Base-by-base conservation (phyloP, 2,797 vertebrate species). In the Setipinna tenuifilis region DNA sequence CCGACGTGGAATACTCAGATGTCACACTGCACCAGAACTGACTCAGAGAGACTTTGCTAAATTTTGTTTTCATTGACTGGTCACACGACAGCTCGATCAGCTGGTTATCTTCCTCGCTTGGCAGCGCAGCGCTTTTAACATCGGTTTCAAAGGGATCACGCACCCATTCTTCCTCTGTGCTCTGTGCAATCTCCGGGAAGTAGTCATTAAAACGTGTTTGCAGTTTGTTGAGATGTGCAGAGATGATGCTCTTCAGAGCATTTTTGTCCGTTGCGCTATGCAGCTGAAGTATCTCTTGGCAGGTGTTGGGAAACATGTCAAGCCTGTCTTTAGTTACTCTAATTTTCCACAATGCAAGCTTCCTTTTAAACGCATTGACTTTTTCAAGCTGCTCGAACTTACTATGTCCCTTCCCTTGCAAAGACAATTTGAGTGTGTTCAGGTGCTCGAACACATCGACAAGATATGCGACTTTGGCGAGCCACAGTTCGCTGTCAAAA, bases 1-100 rank as follows among this genome's bases (percentile, higher is more conserved):
- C 25, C 6, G 87, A 48, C 57, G 82, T 59, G 5, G 71, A 61
- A 85, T 86, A 82, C 41, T 86, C 71, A 58, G 3, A 16, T 25
- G 75, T 83, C 78, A 82, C 59, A 87, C 14, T 87, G 71, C 88
- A 89, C 86, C 86, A 89, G 82, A 87, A 85, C 11, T 84, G 62
- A 35, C 87, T 6, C 35, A 85, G 87, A 81, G 35, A 86, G 68
- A 86, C 68, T 61, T 86, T 83, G 23, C 44, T 35, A 59, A 82
- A 88, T 84, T 28, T 84, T 78, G 71, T 75, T 75, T 86, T 84
- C 80, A 86, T 83, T 2, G 11, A 35, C 28, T 16, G 61, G 48
- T 86, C 82, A 84, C 62, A 87, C 57, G 86, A 86, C 1, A 83
- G 65, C 17, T 86, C 86, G 35, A 85, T 75, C 71, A 86, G 83